A percentile compares a stretch with the other conserved stretches of the same genome.
Evolutionary conservation across 2,797 vertebrate species (phyloP).

Genomic region (Pangasius djambal): DNA sequence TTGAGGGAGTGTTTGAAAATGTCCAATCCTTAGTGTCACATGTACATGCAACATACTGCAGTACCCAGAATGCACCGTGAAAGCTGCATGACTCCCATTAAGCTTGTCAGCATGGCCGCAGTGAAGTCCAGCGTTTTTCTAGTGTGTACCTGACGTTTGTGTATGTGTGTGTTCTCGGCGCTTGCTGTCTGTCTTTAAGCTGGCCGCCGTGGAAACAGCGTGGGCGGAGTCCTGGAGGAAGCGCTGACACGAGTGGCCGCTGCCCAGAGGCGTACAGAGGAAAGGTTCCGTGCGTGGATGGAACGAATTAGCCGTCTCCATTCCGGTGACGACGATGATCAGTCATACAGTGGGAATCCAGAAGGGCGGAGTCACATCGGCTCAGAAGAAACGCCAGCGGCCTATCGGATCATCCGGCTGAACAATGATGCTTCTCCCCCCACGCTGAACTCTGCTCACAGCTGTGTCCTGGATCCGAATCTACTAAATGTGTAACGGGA

Average conservation of each 20-base stretch:
- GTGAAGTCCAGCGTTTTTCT: slow-evolving; percentile 74
- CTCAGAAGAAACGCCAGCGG: slow-evolving; percentile 81
- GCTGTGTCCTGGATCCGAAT: slow-evolving; percentile 82
- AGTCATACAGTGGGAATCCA: slow-evolving; percentile 78
- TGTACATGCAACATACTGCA: slow-evolving; percentile 68
- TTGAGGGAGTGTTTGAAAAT: neutral
- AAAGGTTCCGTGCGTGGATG: slow-evolving; percentile 92
- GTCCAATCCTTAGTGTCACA: neutral
- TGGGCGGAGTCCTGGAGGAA: slow-evolving; percentile 92
- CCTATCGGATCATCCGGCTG: slow-evolving; percentile 78
- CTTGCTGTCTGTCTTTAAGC: slow-evolving; percentile 96
- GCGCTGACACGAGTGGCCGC: slow-evolving; percentile 91
- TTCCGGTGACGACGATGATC: slow-evolving; percentile 82
- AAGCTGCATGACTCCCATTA: slow-evolving; percentile 78
- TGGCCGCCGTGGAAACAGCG: slow-evolving; percentile 88
- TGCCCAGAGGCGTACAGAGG: slow-evolving; percentile 94
- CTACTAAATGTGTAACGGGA: slow-evolving; percentile 78
- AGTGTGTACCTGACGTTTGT: slow-evolving; percentile 75
- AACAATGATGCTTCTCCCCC: slow-evolving; percentile 68
- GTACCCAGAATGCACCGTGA: slow-evolving; percentile 71
- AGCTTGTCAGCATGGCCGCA: slow-evolving; percentile 77
- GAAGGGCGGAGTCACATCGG: slow-evolving; percentile 80
- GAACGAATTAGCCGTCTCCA: slow-evolving; percentile 88
- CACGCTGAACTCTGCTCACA: slow-evolving; percentile 79
- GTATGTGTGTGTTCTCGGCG: slow-evolving; percentile 72